A percentile compares a stretch with the other conserved stretches of the same genome.
phyloP scores from a whole-genome alignment of 2,888 invertebrate species.

The Chesias legatella region DNA sequence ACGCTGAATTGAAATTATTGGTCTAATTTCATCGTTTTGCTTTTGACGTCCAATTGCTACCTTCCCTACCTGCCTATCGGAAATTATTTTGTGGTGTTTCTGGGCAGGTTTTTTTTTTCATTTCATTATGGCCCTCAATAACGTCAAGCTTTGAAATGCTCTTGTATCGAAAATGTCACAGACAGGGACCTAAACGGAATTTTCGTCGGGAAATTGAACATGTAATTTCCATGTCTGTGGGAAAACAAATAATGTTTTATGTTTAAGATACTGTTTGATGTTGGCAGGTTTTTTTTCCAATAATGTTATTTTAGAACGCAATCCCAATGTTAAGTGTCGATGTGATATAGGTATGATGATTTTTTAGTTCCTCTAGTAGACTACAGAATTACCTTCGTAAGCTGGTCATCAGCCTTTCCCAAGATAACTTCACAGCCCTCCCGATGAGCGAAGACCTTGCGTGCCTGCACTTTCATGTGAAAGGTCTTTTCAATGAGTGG shows the following conservation, averaged over 20 bases:
- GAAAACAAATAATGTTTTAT: neutral
- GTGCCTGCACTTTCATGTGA: constrained; percentile 93
- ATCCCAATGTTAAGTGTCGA: too few relatives aligned
- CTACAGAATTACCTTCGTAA: constrained; percentile 60
- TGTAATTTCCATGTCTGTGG: too few relatives aligned
- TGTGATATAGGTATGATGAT: too few relatives aligned
- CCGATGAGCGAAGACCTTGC: constrained; percentile 93
- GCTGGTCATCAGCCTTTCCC: constrained; percentile 86
- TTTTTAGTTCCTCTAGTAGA: too few relatives aligned
- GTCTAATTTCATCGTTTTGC: constrained; percentile 7
- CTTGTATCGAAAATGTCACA: constrained; percentile 15
- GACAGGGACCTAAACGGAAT: constrained; percentile 9
- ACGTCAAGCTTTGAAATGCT: constrained; percentile 9
- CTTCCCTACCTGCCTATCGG: constrained; percentile 9
- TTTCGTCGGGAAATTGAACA: constrained; percentile 5
- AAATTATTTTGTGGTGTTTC: constrained; percentile 21
- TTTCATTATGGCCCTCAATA: constrained; percentile 7
- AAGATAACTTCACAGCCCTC: constrained; percentile 94
- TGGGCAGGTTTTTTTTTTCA: too few relatives aligned
- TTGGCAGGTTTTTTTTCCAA: too few relatives aligned
- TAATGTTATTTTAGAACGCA: too few relatives aligned
- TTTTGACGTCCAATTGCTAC: constrained; percentile 17
- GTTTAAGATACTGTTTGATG: too few relatives aligned
- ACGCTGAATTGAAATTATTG: constrained; percentile 2
- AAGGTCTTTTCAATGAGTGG: constrained; percentile 93